phyloP scores from a whole-genome alignment of 1,140 invertebrate species.

The Scylla paramamosain region DNA sequence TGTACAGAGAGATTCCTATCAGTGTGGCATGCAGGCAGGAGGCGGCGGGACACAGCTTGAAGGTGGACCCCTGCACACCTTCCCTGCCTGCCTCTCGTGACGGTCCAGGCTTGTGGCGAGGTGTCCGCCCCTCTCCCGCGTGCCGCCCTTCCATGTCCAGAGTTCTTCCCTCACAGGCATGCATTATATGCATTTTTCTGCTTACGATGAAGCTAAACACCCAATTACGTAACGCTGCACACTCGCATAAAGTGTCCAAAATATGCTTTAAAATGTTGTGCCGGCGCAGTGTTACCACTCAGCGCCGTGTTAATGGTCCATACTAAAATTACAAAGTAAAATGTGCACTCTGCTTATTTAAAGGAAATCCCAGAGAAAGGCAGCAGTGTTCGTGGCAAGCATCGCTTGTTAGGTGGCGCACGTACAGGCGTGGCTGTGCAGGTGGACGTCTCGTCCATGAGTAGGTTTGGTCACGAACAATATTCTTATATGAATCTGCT shows the following conservation, averaged over 20 bases:
- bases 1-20: too few species aligned
- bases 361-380: background rate
- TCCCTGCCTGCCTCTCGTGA: too few species aligned
- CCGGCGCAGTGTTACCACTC: background rate
- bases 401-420: background rate
- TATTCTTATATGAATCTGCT: too few species aligned
- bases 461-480: too few species aligned
- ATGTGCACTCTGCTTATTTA: background rate
- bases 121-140: background rate
- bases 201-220: background rate
- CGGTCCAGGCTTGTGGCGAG: too few species aligned
- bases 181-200: background rate
- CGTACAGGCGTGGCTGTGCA: too few species aligned
- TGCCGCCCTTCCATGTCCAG: background rate
- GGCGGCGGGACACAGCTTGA: too few species aligned
- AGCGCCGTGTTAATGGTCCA: background rate
- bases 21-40: too few species aligned
- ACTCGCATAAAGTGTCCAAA: background rate
- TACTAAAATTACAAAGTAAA: conserved; percentile 25
- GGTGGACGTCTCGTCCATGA: too few species aligned
- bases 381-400: background rate
- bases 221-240: conserved; percentile 21
- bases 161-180: background rate
- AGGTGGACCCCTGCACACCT: too few species aligned
- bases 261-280: conserved; percentile 3